A percentile compares a stretch with the other conserved stretches of the same genome.
Conservation (phyloP, 2,888 invertebrate species). For the Polyploca ridens region DNA sequence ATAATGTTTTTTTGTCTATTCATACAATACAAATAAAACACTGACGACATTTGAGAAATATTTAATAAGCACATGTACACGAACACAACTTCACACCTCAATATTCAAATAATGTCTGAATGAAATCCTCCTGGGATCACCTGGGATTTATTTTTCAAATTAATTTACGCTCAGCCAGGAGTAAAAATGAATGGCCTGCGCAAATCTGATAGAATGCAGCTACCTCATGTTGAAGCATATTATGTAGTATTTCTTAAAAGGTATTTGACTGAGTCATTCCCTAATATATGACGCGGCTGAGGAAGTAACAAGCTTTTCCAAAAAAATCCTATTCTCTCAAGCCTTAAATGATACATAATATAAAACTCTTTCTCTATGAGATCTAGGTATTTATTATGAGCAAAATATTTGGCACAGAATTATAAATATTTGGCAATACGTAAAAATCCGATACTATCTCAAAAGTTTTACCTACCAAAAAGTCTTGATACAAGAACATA, state of each 20-base stretch:
- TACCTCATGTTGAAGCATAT: too few relatives aligned
- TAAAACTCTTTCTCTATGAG: constrained; percentile 35
- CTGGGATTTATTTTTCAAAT: too few relatives aligned
- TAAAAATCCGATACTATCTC: constrained; percentile 12
- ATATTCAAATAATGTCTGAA: too few relatives aligned
- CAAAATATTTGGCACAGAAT: constrained; percentile 47
- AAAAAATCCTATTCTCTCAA: neutral
- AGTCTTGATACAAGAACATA: constrained; percentile 8
- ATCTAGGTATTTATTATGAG: constrained; percentile 34
- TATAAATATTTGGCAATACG: constrained; percentile 16
- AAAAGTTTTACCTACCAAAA: neutral
- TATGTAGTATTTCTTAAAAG: too few relatives aligned
- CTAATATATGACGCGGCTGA: neutral
- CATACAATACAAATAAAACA: constrained; percentile 34
- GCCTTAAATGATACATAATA: constrained; percentile 17
- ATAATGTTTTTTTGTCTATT: neutral
- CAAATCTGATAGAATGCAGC: too few relatives aligned
- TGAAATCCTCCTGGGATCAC: too few relatives aligned
- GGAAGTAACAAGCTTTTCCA: neutral
- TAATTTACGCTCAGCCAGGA: too few relatives aligned
- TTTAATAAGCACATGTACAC: constrained; percentile 41
- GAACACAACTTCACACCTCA: constrained; percentile 26
- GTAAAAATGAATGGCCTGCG: too few relatives aligned
- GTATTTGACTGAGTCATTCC: too few relatives aligned
- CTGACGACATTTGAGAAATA: constrained; percentile 32